These are phyloP conservation scores for Euphonia xanthogaster DNA, from an alignment of 2,797 vertebrate genomes.

Conservation along the genomic window DNA sequence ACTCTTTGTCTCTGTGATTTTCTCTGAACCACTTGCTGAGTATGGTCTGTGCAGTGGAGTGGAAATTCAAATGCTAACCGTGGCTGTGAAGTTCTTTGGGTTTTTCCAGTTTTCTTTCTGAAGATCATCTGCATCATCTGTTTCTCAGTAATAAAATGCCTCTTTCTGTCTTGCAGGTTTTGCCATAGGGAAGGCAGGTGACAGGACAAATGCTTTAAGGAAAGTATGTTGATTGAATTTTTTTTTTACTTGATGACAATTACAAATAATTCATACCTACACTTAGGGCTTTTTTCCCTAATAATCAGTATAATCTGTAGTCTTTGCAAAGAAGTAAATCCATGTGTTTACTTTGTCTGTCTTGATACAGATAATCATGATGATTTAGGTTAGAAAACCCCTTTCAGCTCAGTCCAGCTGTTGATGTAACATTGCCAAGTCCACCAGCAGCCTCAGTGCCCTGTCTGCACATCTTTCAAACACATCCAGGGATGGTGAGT, in stretches of 20 bases:
- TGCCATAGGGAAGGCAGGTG: constrained; percentile 89
- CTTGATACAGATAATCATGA: background rate
- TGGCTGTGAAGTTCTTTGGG: background rate
- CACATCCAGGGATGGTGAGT: background rate
- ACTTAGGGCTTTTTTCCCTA: fast-evolving
- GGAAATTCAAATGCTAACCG: background rate
- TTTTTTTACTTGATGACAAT: background rate
- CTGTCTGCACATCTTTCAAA: background rate
- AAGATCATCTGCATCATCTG: background rate
- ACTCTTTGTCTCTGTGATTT: background rate
- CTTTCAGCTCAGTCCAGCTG: background rate
- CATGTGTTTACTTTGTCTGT: background rate
- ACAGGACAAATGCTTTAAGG: constrained; percentile 85
- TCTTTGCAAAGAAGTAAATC: background rate
- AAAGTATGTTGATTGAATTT: constrained; percentile 79
- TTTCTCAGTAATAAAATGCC: background rate
- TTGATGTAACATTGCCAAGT: background rate
- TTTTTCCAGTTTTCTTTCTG: background rate
- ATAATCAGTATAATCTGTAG: background rate
- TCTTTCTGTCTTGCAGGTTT: constrained; percentile 81
- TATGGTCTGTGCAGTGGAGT: background rate
- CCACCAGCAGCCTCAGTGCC: background rate
- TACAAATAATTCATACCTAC: background rate
- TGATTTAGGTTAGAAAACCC: background rate
- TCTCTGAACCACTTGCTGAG: background rate